phyloP scores from a whole-genome alignment of 1,140 invertebrate species.

The Euura lappo region DNA sequence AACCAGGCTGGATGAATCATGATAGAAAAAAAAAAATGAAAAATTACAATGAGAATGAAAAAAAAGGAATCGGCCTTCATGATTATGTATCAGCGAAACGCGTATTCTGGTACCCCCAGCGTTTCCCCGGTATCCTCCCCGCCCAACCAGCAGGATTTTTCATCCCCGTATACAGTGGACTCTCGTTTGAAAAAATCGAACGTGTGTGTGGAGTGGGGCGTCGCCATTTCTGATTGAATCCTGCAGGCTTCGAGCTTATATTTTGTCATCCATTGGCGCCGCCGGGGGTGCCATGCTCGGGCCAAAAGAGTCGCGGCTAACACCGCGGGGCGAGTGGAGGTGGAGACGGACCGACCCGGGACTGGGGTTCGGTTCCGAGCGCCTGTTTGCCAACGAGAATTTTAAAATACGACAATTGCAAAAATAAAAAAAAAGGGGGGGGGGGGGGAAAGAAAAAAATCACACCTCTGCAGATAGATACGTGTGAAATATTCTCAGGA shows the following conservation, averaged over 20 bases:
- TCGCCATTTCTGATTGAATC: slow-evolving; percentile 53
- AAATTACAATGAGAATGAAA: no score
- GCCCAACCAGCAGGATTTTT: background rate
- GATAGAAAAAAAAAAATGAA: no score
- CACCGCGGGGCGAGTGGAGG: slow-evolving; percentile 14
- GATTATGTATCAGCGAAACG: slow-evolving; percentile 46
- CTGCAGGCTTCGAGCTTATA: slow-evolving; percentile 43
- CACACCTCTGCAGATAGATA: slow-evolving; percentile 31
- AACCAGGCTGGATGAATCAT: no score
- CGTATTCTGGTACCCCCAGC: background rate
- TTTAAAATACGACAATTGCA: slow-evolving; percentile 32
- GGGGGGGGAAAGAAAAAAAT: slow-evolving; percentile 8
- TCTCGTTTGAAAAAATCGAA: slow-evolving; percentile 11
- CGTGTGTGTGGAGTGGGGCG: slow-evolving; percentile 37
- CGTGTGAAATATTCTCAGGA: slow-evolving; percentile 5
- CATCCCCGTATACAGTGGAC: background rate
- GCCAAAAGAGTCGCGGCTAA: slow-evolving; percentile 40
- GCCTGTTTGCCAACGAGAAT: slow-evolving; percentile 46
- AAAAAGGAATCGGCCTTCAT: slow-evolving; percentile 37
- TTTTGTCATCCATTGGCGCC: slow-evolving; percentile 50
- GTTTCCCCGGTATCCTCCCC: slow-evolving; percentile 24
- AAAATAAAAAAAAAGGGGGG: background rate
- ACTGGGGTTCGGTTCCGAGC: slow-evolving; percentile 4
- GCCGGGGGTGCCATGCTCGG: slow-evolving; percentile 36
- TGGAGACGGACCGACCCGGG: background rate